Conservation (phyloP, 2,888 invertebrate genomes). For the Cosmia pyralina region DNA sequence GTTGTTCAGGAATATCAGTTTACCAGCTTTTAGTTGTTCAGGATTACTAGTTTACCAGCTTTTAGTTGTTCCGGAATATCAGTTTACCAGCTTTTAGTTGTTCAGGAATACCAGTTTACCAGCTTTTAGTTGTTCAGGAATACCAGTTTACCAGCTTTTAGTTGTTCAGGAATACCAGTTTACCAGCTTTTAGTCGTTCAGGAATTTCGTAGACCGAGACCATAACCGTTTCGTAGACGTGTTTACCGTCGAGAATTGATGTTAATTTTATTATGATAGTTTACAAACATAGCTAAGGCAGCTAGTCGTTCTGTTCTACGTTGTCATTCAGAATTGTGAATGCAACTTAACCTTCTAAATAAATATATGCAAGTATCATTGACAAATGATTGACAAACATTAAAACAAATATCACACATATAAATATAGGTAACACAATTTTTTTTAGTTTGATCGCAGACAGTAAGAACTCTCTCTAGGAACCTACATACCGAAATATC, state of each 20-base stretch:
- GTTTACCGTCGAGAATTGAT: constrained; percentile 13
- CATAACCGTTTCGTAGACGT: constrained; percentile 29
- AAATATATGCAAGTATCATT: constrained; percentile 5
- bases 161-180: constrained; percentile 30
- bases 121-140: constrained; percentile 24
- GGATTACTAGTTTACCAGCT: constrained; percentile 26
- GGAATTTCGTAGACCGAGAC: constrained; percentile 32
- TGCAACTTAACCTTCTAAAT: constrained; percentile 5
- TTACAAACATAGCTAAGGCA: constrained; percentile 7
- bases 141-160: constrained; percentile 29
- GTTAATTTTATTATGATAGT: background rate
- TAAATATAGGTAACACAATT: background rate
- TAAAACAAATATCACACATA: background rate
- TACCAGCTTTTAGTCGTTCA: constrained; percentile 18
- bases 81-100: too few relatives aligned
- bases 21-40: too few relatives aligned
- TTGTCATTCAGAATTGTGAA: constrained; percentile 2
- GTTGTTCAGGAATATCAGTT: constrained; percentile 27
- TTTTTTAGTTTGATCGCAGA: background rate
- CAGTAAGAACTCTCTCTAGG: background rate
- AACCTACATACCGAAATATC: background rate
- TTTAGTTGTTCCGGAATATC: constrained; percentile 28
- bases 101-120: constrained; percentile 31
- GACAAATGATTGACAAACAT: constrained; percentile 1
- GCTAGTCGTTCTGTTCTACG: background rate